These are phyloP conservation scores for Macroramphosus scolopax DNA, from an alignment of 2,797 vertebrate species.

Conservation along the genomic window DNA sequence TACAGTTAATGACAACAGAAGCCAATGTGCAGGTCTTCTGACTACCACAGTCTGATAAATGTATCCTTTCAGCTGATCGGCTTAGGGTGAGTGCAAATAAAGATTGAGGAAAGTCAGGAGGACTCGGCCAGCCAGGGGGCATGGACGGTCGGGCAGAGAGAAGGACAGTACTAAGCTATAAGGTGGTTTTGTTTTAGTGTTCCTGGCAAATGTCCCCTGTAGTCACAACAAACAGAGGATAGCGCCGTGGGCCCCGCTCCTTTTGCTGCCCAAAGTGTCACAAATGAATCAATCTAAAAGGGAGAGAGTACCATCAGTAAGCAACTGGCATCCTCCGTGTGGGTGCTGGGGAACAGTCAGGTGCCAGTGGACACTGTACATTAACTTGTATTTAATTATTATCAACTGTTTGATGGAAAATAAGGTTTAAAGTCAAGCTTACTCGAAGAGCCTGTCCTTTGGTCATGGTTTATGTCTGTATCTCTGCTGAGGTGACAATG, in stretches of 20 bases:
- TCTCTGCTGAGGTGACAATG: slow-evolving; percentile 40
- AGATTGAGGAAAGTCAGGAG: slow-evolving; percentile 46
- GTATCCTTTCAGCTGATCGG: slow-evolving; percentile 65
- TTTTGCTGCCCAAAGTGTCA: slow-evolving; percentile 18
- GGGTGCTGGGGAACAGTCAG: slow-evolving; percentile 33
- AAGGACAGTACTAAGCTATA: slow-evolving; percentile 37
- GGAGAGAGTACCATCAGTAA: slow-evolving; percentile 56
- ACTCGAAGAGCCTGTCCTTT: slow-evolving; percentile 35
- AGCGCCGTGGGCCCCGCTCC: slow-evolving; percentile 16
- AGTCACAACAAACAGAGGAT: slow-evolving; percentile 63
- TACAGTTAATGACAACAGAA: slow-evolving; percentile 68
- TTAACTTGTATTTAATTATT: slow-evolving; percentile 5
- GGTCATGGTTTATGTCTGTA: slow-evolving; percentile 37
- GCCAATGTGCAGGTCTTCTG: slow-evolving; percentile 68
- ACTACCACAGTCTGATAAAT: slow-evolving; percentile 64
- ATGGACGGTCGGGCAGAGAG: slow-evolving; percentile 24
- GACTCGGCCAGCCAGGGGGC: slow-evolving; percentile 40
- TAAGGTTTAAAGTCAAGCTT: not conserved
- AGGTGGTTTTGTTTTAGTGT: slow-evolving; percentile 39
- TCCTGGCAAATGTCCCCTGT: slow-evolving; percentile 56
- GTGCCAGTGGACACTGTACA: slow-evolving; percentile 24
- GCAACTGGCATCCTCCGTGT: slow-evolving; percentile 64
- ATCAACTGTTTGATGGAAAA: slow-evolving; percentile 9
- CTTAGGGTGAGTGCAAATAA: slow-evolving; percentile 2
- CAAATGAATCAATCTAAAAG: slow-evolving; percentile 40